Conservation (phyloP, 2,888 invertebrate species). For the Teinopalpus imperialis region DNA sequence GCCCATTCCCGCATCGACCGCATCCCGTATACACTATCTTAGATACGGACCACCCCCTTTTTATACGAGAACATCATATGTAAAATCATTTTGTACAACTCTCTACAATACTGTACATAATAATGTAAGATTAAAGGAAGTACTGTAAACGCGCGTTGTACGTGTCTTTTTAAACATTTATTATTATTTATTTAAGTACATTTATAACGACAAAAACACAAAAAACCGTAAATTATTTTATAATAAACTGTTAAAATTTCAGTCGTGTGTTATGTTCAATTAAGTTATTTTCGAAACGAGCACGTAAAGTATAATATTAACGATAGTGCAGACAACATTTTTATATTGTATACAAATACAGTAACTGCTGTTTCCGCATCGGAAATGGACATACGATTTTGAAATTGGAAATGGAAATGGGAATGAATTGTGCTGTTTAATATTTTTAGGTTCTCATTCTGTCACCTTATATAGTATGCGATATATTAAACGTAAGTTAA, state of each 20-base stretch:
- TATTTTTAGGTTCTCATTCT: too few relatives aligned
- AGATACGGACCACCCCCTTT: conserved; percentile 71
- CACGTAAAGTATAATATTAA: too few relatives aligned
- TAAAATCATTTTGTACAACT: conserved; percentile 65
- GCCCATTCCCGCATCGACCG: conserved; percentile 33
- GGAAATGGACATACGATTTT: too few relatives aligned
- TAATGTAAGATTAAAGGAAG: conserved; percentile 78
- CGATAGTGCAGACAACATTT: too few relatives aligned
- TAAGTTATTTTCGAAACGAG: conserved; percentile 22
- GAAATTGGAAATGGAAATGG: too few relatives aligned
- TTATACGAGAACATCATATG: conserved; percentile 63
- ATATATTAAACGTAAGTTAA: too few relatives aligned
- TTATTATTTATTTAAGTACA: conserved; percentile 73
- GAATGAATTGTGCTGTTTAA: too few relatives aligned
- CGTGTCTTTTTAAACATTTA: conserved; percentile 75
- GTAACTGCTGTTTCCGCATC: too few relatives aligned
- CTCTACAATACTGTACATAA: conserved; percentile 76
- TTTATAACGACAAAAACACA: conserved; percentile 76
- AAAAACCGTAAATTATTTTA: conserved; percentile 75
- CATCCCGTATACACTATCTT: conserved; percentile 63
- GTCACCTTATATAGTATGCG: too few relatives aligned
- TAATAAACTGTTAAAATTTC: conserved; percentile 75
- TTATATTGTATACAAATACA: too few relatives aligned
- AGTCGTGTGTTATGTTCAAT: conserved; percentile 58
- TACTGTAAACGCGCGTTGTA: conserved; percentile 79